Percentiles rank a stretch among this genome's conserved stretches.
Evolutionary conservation across 2,888 invertebrate genomes (phyloP).

Genomic region (Aphrophora alni): DNA sequence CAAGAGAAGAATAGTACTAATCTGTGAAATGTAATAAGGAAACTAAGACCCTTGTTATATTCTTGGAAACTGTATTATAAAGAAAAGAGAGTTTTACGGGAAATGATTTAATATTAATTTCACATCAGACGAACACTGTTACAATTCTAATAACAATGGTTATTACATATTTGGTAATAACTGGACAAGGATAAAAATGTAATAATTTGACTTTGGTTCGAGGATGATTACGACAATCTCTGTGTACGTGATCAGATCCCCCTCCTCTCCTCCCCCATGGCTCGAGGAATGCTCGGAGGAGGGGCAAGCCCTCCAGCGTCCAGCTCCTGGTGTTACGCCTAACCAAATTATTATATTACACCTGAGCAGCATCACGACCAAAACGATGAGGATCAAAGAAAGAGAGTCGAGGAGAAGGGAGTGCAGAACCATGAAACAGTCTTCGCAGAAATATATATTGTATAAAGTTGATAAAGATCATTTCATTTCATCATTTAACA

Average conservation of each 20-base stretch:
- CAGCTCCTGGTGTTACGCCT: not conserved
- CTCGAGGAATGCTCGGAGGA: not conserved
- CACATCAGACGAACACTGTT: not conserved
- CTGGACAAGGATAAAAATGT: not conserved
- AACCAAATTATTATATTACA: constrained; percentile 9
- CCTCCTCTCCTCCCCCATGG: not conserved
- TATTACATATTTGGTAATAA: not conserved
- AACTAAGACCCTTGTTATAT: not conserved
- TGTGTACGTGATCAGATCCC: not conserved
- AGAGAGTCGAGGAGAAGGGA: not conserved
- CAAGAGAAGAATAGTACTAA: not conserved
- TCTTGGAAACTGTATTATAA: not conserved
- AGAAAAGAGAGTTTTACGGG: not conserved
- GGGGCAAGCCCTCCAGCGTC: not conserved
- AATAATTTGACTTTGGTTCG: not conserved
- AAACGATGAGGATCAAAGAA: not conserved
- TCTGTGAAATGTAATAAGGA: not conserved
- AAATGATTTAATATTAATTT: not conserved
- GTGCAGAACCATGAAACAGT: not conserved
- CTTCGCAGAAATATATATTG: not conserved
- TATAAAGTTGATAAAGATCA: not conserved
- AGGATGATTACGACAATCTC: not conserved
- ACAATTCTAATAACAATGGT: not conserved
- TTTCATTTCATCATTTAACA: too few relatives aligned
- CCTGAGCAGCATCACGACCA: not conserved